Base-by-base conservation (phyloP, 2,113 vertebrate species). In the Ictidomys tridecemlineatus region DNA sequence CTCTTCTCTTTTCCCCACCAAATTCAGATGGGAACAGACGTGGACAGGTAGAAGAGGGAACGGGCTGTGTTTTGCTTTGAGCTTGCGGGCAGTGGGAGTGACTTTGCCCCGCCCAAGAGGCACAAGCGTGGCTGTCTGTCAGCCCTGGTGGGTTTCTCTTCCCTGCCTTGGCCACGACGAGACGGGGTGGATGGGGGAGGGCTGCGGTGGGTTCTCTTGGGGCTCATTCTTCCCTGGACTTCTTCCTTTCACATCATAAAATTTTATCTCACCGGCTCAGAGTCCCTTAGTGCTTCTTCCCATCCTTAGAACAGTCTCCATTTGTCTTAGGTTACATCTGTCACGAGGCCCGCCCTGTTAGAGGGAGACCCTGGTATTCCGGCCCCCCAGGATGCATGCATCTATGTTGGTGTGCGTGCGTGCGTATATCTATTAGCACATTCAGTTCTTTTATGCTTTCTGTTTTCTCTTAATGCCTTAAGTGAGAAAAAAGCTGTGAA, bases 111-210 rank as follows among this genome's bases (percentile, higher is more conserved):
- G 42, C 5, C 5, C 34, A 58, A 48, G 70, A 80, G 56, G 42
- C 6, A 11, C 37, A 34, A 1, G 32, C 20, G 8, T 61, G 28
- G 10, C 6, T 14, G 18, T 63, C 22, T 2, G 8, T 70, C 6
- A 17, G 16, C 30, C 45, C 74, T 2, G 16, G 8, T 7, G 3
- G 16, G 28, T 26, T 53, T 45, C 39, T 48, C 8, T 18, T 53
- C n/a, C n/a, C 5, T 61, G 56, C 6, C 10, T 7, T 58, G 79
- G 34, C n/a, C 7, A 1, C 0, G 2, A 8, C 9, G 30, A 12
- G 8, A 4, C 1, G 22, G 30, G n/a, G 5, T 13, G 0, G 42
- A 2, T 70, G 0, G 0, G 14, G n/a, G 11, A 8, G 8, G 39
- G 37, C n/a, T 5, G 1, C 5, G 16, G 13, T 11, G 22, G 39